A percentile compares a stretch with the other conserved stretches of the same genome.
phyloP scores from a whole-genome alignment of 2,888 invertebrate genomes.

The Villa cingulata region DNA sequence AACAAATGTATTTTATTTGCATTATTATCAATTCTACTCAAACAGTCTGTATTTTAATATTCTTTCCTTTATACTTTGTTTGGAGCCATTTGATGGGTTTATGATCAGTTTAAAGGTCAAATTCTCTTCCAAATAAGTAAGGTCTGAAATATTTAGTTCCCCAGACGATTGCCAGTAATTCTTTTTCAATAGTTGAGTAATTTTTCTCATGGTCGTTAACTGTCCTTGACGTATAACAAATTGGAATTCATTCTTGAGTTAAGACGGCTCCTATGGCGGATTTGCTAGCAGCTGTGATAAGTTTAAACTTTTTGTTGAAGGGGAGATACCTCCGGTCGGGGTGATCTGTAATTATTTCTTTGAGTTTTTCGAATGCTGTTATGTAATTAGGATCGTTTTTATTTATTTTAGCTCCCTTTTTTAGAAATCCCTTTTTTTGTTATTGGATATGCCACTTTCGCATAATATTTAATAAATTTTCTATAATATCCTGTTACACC shows the following conservation, averaged over 20 bases:
- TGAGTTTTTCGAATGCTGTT: slow-evolving; percentile 1
- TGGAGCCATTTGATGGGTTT: slow-evolving; percentile 1
- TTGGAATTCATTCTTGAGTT: neutral
- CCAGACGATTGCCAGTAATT: slow-evolving; percentile 1
- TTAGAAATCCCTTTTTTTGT: neutral
- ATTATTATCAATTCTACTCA: no score
- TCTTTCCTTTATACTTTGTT: neutral
- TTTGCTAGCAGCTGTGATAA: slow-evolving; percentile 1
- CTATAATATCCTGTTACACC: no score
- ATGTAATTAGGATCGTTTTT: neutral
- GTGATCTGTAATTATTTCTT: neutral
- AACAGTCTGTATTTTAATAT: no score
- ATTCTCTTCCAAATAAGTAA: neutral
- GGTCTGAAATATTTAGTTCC: slow-evolving; percentile 1
- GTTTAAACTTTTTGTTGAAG: slow-evolving; percentile 1
- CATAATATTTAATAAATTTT: neutral
- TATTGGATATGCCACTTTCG: neutral
- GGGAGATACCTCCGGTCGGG: neutral
- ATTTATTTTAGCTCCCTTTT: neutral
- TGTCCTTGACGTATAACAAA: slow-evolving; percentile 2
- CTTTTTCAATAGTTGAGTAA: slow-evolving; percentile 1
- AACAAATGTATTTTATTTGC: no score
- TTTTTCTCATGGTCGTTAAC: slow-evolving; percentile 2
- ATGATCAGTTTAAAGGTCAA: slow-evolving; percentile 2
- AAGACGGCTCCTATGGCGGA: slow-evolving; percentile 1